Base-by-base conservation (phyloP, 2,113 vertebrate genomes). In the Amblyopsis rosae region DNA sequence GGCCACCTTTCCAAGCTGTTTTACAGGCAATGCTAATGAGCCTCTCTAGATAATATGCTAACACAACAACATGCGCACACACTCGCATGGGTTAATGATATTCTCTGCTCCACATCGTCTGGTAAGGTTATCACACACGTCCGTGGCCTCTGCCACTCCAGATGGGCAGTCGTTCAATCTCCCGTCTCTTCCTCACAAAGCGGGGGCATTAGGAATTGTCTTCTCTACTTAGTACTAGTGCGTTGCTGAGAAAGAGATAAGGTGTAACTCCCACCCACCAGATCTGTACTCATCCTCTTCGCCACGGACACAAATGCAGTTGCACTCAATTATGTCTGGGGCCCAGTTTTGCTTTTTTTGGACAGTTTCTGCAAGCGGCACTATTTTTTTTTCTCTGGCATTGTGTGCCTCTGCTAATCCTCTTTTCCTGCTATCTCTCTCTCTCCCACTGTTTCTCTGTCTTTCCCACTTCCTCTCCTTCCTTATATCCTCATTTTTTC, bases 331-430 rank as follows among this genome's bases (percentile, higher is more conserved):
- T 86, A 87, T 75, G 79, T 86, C 72, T 67, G 70, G 49, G 54
- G 63, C 73, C 69, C 56, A 62, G 56, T 48, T 49, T 3, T 67
- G 80, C 75, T 70, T 72, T 86, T 88, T 89, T 86, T 79, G 67
- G 88, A 85, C 79, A 69, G 68, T 77, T 73, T 82, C 69, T 82
- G 70, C 67, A 19, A 58, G 78, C 76, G 56, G 70, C 67, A 72
- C 75, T 82, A 74, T 80, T 85, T 9, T 9, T 54, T n/a, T 54
- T 54, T 59, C 81, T 86, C 77, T 53, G 72, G 73, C 87, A 80
- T 79, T 48, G 32, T 81, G 71, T 73, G 76, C 79, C 69, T 85
- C 65, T 62, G 66, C 79, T 91, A 88, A 90, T 91, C 90, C 87
- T 86, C 87, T 87, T 89, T 86, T 76, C 80, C 51, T 86, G 69